phyloP scores from a whole-genome alignment of 2,797 vertebrate species.

The Aplochiton taeniatus region DNA sequence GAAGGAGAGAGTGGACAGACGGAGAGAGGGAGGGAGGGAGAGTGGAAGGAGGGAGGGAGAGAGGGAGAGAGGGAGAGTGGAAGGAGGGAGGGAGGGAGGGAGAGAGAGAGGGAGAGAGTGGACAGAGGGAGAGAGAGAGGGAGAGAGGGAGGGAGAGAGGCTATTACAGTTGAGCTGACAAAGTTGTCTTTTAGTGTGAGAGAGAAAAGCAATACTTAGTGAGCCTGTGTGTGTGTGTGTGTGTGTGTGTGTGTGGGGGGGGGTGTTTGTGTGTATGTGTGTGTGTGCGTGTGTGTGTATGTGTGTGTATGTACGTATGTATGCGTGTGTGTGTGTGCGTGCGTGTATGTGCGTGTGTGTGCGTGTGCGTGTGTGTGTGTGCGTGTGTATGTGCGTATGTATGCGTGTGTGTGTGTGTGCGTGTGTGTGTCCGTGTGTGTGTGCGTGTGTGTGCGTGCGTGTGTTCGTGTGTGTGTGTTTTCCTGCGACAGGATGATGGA shows the following conservation, averaged over 20 bases:
- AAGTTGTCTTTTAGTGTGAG: background rate
- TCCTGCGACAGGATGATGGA: conserved; percentile 77
- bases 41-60: too few relatives aligned
- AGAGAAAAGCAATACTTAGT: too few relatives aligned
- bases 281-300: background rate
- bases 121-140: background rate
- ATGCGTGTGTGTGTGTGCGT: background rate
- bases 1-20: too few relatives aligned
- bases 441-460: conserved; percentile 18
- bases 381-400: conserved; percentile 27
- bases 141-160: background rate
- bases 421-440: background rate
- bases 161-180: background rate
- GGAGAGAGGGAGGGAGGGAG: too few relatives aligned
- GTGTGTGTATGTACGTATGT: background rate
- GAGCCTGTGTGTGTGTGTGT: conserved; percentile 4
- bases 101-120: too few relatives aligned
- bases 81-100: too few relatives aligned
- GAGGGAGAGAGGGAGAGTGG: too few relatives aligned
- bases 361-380: conserved; percentile 13
- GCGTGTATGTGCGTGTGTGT: background rate
- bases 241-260: too few relatives aligned
- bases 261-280: too few relatives aligned
- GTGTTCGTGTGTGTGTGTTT: conserved; percentile 27
- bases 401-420: background rate